phyloP scores from a whole-genome alignment of 2,888 invertebrate species.

The Kryphioiulus occultus region DNA sequence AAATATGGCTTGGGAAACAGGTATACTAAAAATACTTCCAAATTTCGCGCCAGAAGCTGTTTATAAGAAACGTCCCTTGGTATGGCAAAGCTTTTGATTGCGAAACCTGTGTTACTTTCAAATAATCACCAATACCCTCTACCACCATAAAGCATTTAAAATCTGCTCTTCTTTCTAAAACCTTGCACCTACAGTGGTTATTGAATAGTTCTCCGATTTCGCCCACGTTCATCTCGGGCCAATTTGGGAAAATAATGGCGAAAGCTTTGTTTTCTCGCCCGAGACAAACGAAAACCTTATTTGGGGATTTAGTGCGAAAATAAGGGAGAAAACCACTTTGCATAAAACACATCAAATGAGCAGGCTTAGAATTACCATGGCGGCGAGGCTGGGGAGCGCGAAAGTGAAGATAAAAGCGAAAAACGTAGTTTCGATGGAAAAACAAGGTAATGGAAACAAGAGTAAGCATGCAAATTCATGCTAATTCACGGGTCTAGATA shows the following conservation, averaged over 20 bases:
- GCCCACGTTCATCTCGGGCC: background rate
- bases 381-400: background rate
- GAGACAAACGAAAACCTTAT: conserved; percentile 23
- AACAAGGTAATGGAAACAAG: conserved; percentile 8
- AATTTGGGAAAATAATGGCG: background rate
- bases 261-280: background rate
- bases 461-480: conserved; percentile 23
- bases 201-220: background rate
- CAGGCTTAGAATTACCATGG: background rate
- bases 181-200: no score
- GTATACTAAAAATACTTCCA: no score
- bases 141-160: no score
- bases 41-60: no score
- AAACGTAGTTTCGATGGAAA: background rate
- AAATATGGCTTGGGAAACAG: no score
- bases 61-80: no score
- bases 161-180: no score
- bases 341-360: conserved; percentile 1
- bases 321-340: background rate
- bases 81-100: no score
- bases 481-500: background rate
- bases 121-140: no score
- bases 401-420: background rate
- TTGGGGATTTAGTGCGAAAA: background rate
- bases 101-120: no score